Evolutionary conservation across 1,140 invertebrate genomes (phyloP).

Genomic region (Steinernema feltiae): DNA sequence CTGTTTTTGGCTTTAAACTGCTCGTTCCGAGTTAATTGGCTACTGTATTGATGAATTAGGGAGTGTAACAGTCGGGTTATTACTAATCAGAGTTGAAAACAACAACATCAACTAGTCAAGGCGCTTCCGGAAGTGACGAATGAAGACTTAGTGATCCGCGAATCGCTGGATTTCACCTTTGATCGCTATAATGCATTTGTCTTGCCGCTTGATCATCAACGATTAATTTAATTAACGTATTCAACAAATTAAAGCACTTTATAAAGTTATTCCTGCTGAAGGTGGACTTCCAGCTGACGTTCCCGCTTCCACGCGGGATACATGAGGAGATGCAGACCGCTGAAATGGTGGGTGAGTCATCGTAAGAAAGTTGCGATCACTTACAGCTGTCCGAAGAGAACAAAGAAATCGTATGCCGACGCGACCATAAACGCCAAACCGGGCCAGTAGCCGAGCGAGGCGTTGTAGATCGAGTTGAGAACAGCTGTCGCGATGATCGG

Average conservation of each 20-base stretch:
- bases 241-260: neutral
- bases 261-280: neutral
- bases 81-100: neutral
- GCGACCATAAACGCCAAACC: neutral
- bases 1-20: too few species aligned
- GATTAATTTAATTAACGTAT: too few species aligned
- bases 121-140: neutral
- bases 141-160: too few species aligned
- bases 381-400: neutral
- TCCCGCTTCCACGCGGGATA: neutral
- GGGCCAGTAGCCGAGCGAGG: neutral
- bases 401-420: neutral
- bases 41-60: too few species aligned
- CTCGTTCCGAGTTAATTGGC: too few species aligned
- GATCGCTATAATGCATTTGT: too few species aligned
- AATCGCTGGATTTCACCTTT: too few species aligned
- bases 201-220: too few species aligned
- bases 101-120: neutral
- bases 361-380: neutral
- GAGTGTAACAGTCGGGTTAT: neutral
- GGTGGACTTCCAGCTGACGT: neutral
- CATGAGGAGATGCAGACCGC: neutral
- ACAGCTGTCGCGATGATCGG: neutral
- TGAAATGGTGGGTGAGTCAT: neutral
- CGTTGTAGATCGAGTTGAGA: neutral